phyloP scores from a whole-genome alignment of 1,140 invertebrate species.

The Solenopsis fugax region DNA sequence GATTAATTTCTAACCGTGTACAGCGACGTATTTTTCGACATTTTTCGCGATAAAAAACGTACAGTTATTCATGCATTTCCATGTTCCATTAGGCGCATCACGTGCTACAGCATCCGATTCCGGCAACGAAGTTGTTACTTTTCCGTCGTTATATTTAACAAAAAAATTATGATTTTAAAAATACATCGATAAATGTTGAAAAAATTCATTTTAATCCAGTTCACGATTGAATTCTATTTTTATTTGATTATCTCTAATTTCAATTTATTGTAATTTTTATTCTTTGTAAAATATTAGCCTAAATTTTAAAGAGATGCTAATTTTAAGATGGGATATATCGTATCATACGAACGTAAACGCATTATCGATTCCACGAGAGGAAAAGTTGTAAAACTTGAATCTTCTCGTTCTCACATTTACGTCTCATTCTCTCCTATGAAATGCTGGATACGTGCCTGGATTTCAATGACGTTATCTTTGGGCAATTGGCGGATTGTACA shows the following conservation, averaged over 20 bases:
- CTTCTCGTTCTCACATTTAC: conserved; percentile 6
- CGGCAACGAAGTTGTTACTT: conserved; percentile 11
- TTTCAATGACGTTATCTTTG: conserved; percentile 55
- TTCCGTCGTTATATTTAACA: neutral
- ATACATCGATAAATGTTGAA: neutral
- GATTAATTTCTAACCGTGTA: conserved; percentile 53
- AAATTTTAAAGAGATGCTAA: conserved; percentile 4
- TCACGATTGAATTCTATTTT: neutral
- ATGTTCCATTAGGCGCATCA: conserved; percentile 56
- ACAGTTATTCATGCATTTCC: conserved; percentile 51
- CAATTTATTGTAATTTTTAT: neutral
- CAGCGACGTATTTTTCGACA: conserved; percentile 53
- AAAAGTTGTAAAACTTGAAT: conserved; percentile 2
- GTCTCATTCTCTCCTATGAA: conserved; percentile 6
- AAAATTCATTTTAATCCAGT: conserved; percentile 14
- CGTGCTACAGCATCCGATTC: conserved; percentile 27
- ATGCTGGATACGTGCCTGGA: conserved; percentile 8
- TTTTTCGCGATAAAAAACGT: conserved; percentile 51
- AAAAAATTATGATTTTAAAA: conserved; percentile 36
- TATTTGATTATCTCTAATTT: neutral
- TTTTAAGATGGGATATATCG: neutral
- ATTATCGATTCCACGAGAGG: neutral
- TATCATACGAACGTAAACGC: neutral
- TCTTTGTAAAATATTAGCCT: conserved; percentile 7
- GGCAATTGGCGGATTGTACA: conserved; percentile 47